Conservation (phyloP, 2,797 vertebrate species). For the Orestias chungarensis region DNA sequence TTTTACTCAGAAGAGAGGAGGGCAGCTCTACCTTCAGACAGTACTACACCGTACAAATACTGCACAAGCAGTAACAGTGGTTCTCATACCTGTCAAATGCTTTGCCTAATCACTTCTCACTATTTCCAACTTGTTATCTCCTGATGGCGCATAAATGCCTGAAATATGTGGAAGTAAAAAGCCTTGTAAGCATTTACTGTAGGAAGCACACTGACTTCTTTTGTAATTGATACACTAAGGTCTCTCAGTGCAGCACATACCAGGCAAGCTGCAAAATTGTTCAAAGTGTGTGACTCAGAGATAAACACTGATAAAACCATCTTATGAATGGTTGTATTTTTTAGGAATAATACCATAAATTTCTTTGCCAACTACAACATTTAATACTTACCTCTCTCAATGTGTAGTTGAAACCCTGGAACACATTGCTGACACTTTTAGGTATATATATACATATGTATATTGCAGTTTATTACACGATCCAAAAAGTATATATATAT, state of each 20-base stretch:
- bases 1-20: constrained; percentile 48
- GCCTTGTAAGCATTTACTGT: constrained; percentile 54
- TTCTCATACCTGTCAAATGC: constrained; percentile 72
- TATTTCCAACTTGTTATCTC: constrained; percentile 74
- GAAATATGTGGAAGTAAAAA: constrained; percentile 64
- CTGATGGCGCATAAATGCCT: constrained; percentile 70
- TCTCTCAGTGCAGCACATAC: constrained; percentile 42
- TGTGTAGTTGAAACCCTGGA: constrained; percentile 16
- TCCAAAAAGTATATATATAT: too few relatives aligned
- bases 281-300: constrained; percentile 32
- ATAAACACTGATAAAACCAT: constrained; percentile 39
- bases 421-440: background rate
- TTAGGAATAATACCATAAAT: constrained; percentile 33
- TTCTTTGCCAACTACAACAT: constrained; percentile 35
- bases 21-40: constrained; percentile 64
- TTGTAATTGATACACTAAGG: constrained; percentile 53
- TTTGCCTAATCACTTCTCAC: constrained; percentile 78
- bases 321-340: constrained; percentile 27
- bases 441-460: too few relatives aligned
- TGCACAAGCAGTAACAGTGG: constrained; percentile 71
- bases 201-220: constrained; percentile 54
- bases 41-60: constrained; percentile 66
- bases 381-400: constrained; percentile 38
- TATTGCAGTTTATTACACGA: too few relatives aligned
- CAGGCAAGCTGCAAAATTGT: constrained; percentile 46